Conservation (phyloP, 2,797 vertebrate species). For the Sphaeramia orbicularis region DNA sequence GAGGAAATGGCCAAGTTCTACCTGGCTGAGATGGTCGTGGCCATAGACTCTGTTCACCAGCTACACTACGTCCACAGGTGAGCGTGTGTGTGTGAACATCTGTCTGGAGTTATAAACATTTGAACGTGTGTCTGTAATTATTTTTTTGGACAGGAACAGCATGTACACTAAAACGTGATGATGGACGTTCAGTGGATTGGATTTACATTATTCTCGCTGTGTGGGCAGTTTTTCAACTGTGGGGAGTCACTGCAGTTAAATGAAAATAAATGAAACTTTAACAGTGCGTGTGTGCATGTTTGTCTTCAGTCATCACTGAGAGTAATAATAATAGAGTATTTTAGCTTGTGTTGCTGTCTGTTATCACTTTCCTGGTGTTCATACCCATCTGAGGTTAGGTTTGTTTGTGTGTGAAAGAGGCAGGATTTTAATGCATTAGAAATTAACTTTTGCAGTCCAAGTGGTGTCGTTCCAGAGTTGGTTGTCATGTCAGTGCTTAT, state of each 20-base stretch:
- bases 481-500: slow-evolving; percentile 3
- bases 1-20: slow-evolving; percentile 99
- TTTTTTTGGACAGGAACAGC: slow-evolving; percentile 14
- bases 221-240: slow-evolving; percentile 37
- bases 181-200: slow-evolving; percentile 37
- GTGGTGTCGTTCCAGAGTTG: background rate
- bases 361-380: slow-evolving; percentile 30
- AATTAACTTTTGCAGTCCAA: background rate
- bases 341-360: slow-evolving; percentile 20
- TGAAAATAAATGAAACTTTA: slow-evolving; percentile 32
- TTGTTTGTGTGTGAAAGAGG: slow-evolving; percentile 6
- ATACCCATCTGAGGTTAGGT: slow-evolving; percentile 10
- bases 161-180: slow-evolving; percentile 24
- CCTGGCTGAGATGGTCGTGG: slow-evolving; percentile 98
- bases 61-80: slow-evolving; percentile 99
- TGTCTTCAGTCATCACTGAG: slow-evolving; percentile 31
- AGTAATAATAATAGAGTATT: slow-evolving; percentile 31
- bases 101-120: background rate
- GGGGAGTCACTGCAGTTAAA: slow-evolving; percentile 27
- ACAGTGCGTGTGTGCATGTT: slow-evolving; percentile 15
- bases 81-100: slow-evolving; percentile 7
- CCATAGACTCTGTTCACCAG: slow-evolving; percentile 98
- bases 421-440: background rate
- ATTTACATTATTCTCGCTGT: slow-evolving; percentile 47
- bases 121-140: slow-evolving; percentile 11